phyloP scores from a whole-genome alignment of 1,140 invertebrate genomes.

The Drosophila lowei region DNA sequence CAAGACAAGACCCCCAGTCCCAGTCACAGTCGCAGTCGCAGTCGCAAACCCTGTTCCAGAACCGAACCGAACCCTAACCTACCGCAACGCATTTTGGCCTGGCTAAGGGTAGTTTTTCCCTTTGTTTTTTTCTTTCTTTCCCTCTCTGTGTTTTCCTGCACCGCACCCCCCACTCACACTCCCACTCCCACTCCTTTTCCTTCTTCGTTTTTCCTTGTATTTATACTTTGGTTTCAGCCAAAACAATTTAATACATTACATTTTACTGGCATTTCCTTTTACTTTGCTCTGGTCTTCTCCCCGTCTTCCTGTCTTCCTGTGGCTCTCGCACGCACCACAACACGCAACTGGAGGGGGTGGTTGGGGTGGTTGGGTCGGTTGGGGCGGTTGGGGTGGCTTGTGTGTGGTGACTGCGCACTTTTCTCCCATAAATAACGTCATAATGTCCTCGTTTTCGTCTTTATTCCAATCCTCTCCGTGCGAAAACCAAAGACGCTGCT shows the following conservation, averaged over 20 bases:
- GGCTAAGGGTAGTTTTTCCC: constrained; percentile 65
- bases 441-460: constrained; percentile 61
- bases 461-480: constrained; percentile 15
- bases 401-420: constrained; percentile 35
- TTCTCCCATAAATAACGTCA: constrained; percentile 69
- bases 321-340: constrained; percentile 12
- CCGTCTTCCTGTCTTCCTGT: constrained; percentile 25
- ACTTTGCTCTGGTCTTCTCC: constrained; percentile 24
- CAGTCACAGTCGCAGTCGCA: no score
- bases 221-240: constrained; percentile 48
- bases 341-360: background rate
- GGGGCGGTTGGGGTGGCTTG: background rate
- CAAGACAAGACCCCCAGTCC: background rate
- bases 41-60: no score
- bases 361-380: background rate
- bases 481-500: constrained; percentile 4
- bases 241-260: constrained; percentile 81
- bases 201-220: constrained; percentile 26
- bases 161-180: no score
- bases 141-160: constrained; percentile 2
- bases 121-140: constrained; percentile 4
- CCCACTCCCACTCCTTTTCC: background rate
- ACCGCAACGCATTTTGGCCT: constrained; percentile 71
- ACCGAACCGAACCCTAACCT: constrained; percentile 46
- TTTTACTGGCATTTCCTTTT: constrained; percentile 65